phyloP scores from a whole-genome alignment of 2,797 vertebrate genomes.

The Dromococcyx pavoninus region DNA sequence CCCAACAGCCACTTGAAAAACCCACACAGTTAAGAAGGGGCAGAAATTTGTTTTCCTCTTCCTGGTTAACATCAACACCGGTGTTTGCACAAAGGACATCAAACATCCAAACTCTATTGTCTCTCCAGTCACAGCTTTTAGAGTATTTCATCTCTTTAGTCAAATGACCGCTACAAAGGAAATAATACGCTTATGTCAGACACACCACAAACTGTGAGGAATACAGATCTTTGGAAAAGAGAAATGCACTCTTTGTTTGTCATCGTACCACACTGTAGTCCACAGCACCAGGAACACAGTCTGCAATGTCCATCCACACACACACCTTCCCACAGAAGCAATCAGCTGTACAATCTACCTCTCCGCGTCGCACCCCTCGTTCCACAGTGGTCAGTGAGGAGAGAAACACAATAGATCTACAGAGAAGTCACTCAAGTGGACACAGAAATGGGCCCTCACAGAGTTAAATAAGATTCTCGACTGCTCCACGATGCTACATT shows the following conservation, averaged over 20 bases:
- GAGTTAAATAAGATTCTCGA: constrained; percentile 1
- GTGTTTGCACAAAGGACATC: background rate
- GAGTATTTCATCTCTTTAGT: constrained; percentile 5
- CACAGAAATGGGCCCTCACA: background rate
- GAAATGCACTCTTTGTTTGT: background rate
- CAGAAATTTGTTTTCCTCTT: background rate
- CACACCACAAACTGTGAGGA: constrained; percentile 50
- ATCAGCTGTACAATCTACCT: background rate
- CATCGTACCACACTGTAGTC: background rate
- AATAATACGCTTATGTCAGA: constrained; percentile 13
- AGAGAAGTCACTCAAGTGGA: constrained; percentile 32
- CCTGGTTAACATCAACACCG: background rate
- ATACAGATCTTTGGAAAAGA: constrained; percentile 60
- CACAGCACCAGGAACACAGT: constrained; percentile 5
- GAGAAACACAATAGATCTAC: constrained; percentile 19
- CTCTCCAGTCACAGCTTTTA: background rate
- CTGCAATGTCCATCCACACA: background rate
- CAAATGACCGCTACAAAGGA: constrained; percentile 40
- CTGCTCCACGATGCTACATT: constrained; percentile 68
- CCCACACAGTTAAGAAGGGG: background rate
- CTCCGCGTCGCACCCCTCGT: background rate
- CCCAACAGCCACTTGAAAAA: background rate
- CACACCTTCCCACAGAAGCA: background rate
- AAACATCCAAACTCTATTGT: background rate
- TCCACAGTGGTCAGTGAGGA: constrained; percentile 13